Evolutionary conservation across 2,113 vertebrate genomes (phyloP).

Genomic region (Chaenogobius annularis): DNA sequence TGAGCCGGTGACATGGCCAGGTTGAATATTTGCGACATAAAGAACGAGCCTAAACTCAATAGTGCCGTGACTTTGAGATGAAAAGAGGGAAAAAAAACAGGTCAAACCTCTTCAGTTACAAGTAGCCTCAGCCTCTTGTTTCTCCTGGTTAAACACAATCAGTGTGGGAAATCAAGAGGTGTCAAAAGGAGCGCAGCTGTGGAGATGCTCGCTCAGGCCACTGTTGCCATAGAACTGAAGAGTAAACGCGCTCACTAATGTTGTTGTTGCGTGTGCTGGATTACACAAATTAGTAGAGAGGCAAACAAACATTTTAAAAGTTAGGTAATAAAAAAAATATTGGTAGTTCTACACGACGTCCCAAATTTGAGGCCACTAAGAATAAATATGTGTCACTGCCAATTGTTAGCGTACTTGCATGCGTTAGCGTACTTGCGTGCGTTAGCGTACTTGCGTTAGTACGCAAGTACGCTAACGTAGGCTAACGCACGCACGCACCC

Average conservation of each 20-base stretch:
- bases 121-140: not conserved
- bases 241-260: not conserved
- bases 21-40: constrained; percentile 6
- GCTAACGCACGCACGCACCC: too few relatives aligned
- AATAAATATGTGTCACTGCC: too few relatives aligned
- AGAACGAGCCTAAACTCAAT: constrained; percentile 25
- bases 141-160: constrained; percentile 36
- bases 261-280: not conserved
- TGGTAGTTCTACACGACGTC: too few relatives aligned
- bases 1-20: not conserved
- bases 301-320: not conserved
- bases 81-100: constrained; percentile 37
- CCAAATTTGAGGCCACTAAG: too few relatives aligned
- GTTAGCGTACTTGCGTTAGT: too few relatives aligned
- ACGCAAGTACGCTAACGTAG: too few relatives aligned
- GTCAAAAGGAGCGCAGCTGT: not conserved
- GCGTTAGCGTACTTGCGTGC: too few relatives aligned
- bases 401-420: too few relatives aligned
- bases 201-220: not conserved
- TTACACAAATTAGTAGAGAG: not conserved
- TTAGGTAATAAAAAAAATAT: too few relatives aligned
- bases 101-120: constrained; percentile 53
- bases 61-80: not conserved
- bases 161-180: constrained; percentile 40
- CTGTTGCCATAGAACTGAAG: not conserved